Conservation (phyloP, 2,113 vertebrate species). For the Platichthys flesus region DNA sequence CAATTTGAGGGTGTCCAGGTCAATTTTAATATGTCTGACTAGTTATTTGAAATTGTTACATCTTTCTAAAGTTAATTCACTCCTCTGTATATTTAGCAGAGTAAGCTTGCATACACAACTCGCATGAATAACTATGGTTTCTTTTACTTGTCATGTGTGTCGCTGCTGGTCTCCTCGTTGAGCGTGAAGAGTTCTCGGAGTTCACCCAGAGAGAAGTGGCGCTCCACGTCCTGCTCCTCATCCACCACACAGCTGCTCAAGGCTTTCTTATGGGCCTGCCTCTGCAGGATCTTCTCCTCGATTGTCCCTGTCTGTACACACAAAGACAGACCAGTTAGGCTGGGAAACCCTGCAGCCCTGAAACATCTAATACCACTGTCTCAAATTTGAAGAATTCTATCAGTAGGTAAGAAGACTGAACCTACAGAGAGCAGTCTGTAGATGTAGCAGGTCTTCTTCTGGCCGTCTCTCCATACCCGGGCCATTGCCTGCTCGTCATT, state of each 20-base stretch:
- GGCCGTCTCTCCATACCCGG: slow-evolving; percentile 95
- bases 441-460: slow-evolving; percentile 97
- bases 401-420: background rate
- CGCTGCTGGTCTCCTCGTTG: slow-evolving; percentile 88
- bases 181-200: slow-evolving; percentile 91
- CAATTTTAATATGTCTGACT: too few species aligned
- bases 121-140: background rate
- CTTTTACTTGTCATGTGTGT: slow-evolving; percentile 93
- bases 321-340: slow-evolving; percentile 12
- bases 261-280: slow-evolving; percentile 98
- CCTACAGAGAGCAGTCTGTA: slow-evolving; percentile 95
- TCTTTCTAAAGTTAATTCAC: too few species aligned
- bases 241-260: slow-evolving; percentile 98
- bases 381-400: background rate
- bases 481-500: slow-evolving; percentile 99
- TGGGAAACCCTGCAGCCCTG: background rate
- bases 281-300: slow-evolving; percentile 98
- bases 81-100: background rate
- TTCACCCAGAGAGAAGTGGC: slow-evolving; percentile 95
- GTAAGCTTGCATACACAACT: background rate
- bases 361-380: background rate
- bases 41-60: too few species aligned
- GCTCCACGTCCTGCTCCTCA: slow-evolving; percentile 95
- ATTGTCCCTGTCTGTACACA: slow-evolving; percentile 91
- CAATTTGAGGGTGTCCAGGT: too few species aligned